A percentile compares a stretch with the other conserved stretches of the same genome.
phyloP scores from a whole-genome alignment of 1,140 invertebrate species.

The Apocrypta bakeri region DNA sequence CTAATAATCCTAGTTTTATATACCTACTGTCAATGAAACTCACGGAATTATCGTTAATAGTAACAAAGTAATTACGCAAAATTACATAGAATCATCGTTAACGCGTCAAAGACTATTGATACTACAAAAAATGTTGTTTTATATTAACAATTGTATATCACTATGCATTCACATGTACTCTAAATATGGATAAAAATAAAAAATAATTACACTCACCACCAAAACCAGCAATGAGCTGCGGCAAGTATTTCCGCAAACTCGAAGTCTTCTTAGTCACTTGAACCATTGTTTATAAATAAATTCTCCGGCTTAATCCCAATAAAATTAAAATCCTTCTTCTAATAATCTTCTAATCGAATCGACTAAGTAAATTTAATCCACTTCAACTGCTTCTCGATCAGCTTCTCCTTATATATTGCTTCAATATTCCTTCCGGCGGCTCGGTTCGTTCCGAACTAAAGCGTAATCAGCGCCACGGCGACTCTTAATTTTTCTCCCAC shows the following conservation, averaged over 20 bases:
- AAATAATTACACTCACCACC: conserved; percentile 49
- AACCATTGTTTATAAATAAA: background rate
- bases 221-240: conserved; percentile 52
- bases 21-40: background rate
- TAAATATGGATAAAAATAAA: background rate
- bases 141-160: too few relatives aligned
- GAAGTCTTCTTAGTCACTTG: conserved; percentile 14
- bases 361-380: too few relatives aligned
- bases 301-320: background rate
- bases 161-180: too few relatives aligned
- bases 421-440: background rate
- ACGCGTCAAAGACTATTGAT: too few relatives aligned
- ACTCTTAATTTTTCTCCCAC: background rate
- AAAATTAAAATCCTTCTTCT: too few relatives aligned
- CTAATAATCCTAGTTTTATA: background rate
- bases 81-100: too few relatives aligned
- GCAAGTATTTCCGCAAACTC: conserved; percentile 33
- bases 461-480: background rate
- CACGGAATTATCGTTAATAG: background rate
- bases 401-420: background rate
- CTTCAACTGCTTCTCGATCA: conserved; percentile 16
- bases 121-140: too few relatives aligned
- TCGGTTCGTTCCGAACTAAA: conserved; percentile 25
- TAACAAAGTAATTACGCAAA: too few relatives aligned
- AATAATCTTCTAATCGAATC: too few relatives aligned